A percentile compares a stretch with the other conserved stretches of the same genome.
phyloP scores from a whole-genome alignment of 2,797 vertebrate genomes.

The Chelon auratus region DNA sequence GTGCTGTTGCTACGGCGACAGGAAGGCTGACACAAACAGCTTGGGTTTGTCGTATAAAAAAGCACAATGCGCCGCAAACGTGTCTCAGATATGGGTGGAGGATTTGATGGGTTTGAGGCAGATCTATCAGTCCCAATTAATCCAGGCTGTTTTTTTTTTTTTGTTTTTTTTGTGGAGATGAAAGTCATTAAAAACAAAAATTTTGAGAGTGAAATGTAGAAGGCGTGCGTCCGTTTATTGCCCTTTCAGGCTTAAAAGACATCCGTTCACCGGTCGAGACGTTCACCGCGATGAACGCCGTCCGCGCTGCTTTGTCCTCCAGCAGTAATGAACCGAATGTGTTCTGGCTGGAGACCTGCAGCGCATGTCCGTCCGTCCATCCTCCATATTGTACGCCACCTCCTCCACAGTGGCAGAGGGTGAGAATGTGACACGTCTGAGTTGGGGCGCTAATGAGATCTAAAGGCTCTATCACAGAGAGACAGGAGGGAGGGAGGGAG shows the following conservation, averaged over 20 bases:
- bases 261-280: background rate
- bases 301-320: background rate
- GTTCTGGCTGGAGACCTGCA: constrained; percentile 4
- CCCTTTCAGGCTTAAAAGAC: background rate
- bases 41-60: constrained; percentile 11
- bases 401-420: constrained; percentile 22
- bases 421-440: constrained; percentile 50
- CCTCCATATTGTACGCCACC: constrained; percentile 16
- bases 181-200: background rate
- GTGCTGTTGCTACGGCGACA: constrained; percentile 57
- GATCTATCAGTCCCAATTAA: background rate
- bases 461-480: constrained; percentile 31
- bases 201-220: background rate
- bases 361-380: background rate
- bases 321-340: background rate
- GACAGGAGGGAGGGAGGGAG: background rate
- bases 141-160: background rate
- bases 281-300: background rate
- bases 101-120: background rate
- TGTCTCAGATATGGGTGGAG: background rate
- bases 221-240: background rate
- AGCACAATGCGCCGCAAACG: background rate
- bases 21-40: constrained; percentile 14
- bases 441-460: constrained; percentile 61
- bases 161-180: background rate